Base-by-base conservation (phyloP, 2,113 vertebrate genomes). In the Marmota monax region DNA sequence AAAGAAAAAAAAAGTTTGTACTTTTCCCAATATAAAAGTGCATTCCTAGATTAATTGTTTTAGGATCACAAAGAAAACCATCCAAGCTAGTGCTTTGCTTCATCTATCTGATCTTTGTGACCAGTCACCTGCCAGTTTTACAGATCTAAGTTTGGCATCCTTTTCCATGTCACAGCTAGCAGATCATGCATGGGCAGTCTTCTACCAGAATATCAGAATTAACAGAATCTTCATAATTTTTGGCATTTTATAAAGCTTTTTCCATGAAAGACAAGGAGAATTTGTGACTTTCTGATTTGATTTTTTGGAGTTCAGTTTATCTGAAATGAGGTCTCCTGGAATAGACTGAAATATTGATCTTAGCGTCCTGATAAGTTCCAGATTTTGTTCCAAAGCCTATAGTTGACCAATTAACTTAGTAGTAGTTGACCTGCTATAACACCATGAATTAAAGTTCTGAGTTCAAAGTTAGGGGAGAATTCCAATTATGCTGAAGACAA, bases 41-140 rank as follows among this genome's bases (percentile, higher is more conserved):
- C 98, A 4, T 99, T 99, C 11, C 86, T 99, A 96, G 99, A 99
- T 78, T 99, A 99, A 94, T 98, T 99, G 89, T 99, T 99, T 96
- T 98, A 99, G 97, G 98, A 99, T 84, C 99, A 99, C 94, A 99
- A 99, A 95, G 98, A 98, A 96, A 98, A 92, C 85, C 98, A 94
- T 94, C 95, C 98, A 84, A 98, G 83, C 77, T 92, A 98, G 0
- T 97, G 96, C 96, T 98, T 96, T 17, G 88, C 98, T 76, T 97
- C 98, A 82, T 97, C 56, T 20, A 18, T 56, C 98, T 93, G 93
- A 98, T 90, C 95, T 98, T 74, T 98, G 97, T 95, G 98, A 96
- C 51, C 97, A 97, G 29, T 90, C 98, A 78, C 90, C 97, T 92
- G 37, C 76, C 56, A 96, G 91, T 95, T 94, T 98, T 18, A 69